Conservation (phyloP, 2,888 invertebrate species). For the Catonia carolina region DNA sequence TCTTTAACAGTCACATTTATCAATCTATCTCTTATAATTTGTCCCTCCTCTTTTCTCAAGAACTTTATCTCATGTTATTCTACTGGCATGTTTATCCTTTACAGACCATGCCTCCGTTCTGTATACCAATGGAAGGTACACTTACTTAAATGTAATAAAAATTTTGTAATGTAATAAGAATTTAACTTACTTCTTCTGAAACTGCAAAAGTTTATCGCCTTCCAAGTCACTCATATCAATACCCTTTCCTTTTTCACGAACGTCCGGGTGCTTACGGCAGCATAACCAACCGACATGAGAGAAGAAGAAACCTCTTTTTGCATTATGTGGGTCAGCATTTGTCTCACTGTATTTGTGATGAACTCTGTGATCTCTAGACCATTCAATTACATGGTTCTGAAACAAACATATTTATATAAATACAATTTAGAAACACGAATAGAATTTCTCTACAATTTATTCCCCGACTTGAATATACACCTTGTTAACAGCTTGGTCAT, state of each 20-base stretch:
- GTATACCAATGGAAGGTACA: no score
- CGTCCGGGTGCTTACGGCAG: conserved; percentile 83
- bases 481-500: background rate
- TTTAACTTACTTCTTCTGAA: conserved; percentile 77
- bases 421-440: background rate
- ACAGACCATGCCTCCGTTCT: no score
- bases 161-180: no score
- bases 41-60: no score
- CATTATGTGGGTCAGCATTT: conserved; percentile 90
- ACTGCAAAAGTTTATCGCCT: conserved; percentile 71
- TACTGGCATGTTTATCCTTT: no score
- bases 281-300: conserved; percentile 93
- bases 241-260: conserved; percentile 76
- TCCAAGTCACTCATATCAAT: conserved; percentile 79
- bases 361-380: conserved; percentile 55
- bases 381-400: conserved; percentile 39
- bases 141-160: no score
- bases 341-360: conserved; percentile 93
- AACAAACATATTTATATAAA: background rate
- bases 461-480: no score
- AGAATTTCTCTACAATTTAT: no score
- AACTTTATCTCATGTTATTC: no score
- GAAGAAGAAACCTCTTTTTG: conserved; percentile 90
- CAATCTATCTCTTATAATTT: no score
- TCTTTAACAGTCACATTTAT: no score